Evolutionary conservation across 1,140 invertebrate genomes (phyloP).

Genomic region (Ceratitis capitata): DNA sequence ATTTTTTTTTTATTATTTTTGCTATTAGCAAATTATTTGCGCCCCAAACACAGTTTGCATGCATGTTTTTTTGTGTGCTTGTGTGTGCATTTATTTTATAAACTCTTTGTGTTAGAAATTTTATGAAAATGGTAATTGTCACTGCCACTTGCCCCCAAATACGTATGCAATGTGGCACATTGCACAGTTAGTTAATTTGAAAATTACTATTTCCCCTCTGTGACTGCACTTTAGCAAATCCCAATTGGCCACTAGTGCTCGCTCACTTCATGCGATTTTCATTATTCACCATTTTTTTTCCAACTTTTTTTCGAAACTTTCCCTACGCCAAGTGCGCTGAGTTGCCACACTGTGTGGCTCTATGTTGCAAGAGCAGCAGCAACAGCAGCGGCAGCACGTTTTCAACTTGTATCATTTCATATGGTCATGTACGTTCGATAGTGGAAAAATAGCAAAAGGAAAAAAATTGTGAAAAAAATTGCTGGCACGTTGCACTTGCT

Average conservation of each 20-base stretch:
- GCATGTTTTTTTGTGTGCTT: not conserved
- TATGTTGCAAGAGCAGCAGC: no score
- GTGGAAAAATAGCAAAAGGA: not conserved
- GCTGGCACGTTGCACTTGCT: not conserved
- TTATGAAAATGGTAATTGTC: not conserved
- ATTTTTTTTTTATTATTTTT: no score
- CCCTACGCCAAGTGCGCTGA: not conserved
- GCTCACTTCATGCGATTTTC: not conserved
- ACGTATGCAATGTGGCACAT: not conserved
- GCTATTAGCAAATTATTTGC: no score
- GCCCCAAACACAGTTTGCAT: no score
- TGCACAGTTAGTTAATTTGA: not conserved
- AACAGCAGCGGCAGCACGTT: no score
- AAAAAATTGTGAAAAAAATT: not conserved
- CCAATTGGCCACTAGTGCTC: constrained; percentile 3
- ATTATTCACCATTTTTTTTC: not conserved
- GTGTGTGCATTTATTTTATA: not conserved
- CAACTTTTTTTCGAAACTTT: not conserved
- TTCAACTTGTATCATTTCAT: not conserved
- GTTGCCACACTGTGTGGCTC: not conserved
- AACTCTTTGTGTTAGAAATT: not conserved
- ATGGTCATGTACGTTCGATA: not conserved
- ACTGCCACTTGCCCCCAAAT: not conserved
- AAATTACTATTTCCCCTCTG: not conserved
- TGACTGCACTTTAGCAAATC: not conserved